phyloP scores from a whole-genome alignment of 2,113 vertebrate species.

The Paratilapia polleni region DNA sequence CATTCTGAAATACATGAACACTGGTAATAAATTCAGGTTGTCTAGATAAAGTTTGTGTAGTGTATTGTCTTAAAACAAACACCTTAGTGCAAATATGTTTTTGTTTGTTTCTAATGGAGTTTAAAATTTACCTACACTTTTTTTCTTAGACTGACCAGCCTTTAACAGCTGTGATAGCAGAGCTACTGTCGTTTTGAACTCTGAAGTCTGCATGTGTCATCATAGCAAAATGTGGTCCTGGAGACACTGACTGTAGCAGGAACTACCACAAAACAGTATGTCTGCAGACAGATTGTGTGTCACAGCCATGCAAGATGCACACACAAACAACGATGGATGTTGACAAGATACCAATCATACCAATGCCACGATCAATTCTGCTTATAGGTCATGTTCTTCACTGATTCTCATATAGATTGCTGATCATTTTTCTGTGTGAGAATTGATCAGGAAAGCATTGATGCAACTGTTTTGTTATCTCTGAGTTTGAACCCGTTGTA shows the following conservation, averaged over 20 bases:
- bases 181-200: neutral
- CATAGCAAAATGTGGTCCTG: neutral
- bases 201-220: neutral
- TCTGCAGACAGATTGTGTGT: neutral
- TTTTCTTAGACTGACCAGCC: neutral
- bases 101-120: neutral
- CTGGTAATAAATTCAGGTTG: slow-evolving; percentile 13
- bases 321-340: rapidly evolving
- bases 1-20: slow-evolving; percentile 6
- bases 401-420: neutral
- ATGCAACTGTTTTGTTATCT: neutral
- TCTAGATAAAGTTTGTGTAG: neutral
- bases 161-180: neutral
- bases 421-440: neutral
- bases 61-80: slow-evolving; percentile 36
- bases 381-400: no score
- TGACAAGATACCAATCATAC: neutral
- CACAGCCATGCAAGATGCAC: neutral
- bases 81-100: neutral
- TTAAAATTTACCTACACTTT: neutral
- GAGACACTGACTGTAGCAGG: neutral
- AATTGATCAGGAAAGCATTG: neutral
- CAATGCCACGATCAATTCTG: neutral
- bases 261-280: no score
- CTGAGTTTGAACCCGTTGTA: neutral